A percentile compares a stretch with the other conserved stretches of the same genome.
Conservation (phyloP, 2,888 invertebrate species). For the Thereva nobilitata region DNA sequence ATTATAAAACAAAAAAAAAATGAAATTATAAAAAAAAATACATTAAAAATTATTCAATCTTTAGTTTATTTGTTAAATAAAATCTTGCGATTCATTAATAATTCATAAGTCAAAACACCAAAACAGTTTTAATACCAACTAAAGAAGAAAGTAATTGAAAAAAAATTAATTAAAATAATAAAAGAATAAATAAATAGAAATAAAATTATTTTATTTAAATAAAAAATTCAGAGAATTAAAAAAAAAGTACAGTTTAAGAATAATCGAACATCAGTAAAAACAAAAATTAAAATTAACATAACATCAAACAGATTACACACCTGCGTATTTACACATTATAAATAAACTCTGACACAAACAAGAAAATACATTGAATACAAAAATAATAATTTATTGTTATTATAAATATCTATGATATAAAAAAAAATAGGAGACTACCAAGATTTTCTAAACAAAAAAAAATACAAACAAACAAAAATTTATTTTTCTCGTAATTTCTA, state of each 20-base stretch:
- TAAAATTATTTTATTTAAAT: no score
- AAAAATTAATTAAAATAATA: no score
- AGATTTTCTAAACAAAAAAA: no score
- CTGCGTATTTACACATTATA: background rate
- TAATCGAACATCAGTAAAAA: no score
- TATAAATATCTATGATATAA: no score
- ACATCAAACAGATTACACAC: background rate
- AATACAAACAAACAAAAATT: no score
- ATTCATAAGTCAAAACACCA: constrained; percentile 1
- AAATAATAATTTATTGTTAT: no score
- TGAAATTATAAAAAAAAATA: background rate
- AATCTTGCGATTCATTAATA: background rate
- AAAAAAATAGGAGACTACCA: no score
- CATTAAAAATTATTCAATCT: background rate
- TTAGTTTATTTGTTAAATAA: constrained; percentile 8
- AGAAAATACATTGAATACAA: no score
- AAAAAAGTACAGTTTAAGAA: no score
- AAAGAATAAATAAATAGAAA: no score
- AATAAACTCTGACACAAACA: background rate
- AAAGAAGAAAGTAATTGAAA: background rate
- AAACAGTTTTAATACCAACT: background rate
- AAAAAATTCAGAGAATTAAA: no score
- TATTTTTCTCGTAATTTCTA: background rate
- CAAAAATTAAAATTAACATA: background rate
- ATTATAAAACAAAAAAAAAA: background rate